Evolutionary conservation across 2,797 vertebrate genomes (phyloP), one percentile per base, ranked within the genome.

Genomic region (Naso thynnoides): DNA sequence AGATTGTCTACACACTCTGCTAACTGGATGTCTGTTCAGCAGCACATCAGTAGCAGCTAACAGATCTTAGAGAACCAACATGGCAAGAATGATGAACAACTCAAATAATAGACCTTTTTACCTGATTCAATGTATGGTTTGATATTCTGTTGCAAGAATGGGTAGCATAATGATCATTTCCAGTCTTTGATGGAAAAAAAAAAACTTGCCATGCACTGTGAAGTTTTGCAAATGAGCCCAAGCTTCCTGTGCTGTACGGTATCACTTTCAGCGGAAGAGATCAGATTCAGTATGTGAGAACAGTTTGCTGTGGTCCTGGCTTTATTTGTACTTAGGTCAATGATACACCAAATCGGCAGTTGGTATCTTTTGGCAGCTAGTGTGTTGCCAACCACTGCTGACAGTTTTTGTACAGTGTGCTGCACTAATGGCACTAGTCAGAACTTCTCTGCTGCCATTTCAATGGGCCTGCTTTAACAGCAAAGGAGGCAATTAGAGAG

Each of bases 141-240:
- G 49, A 65, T 19, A 56, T 29, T 50, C 31, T 53, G 59, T 26
- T 29, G 50, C 10, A 50, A 50, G 33, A 36, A 36, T 36, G 9
- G 4, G 36, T 23, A 56, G 2, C 21, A 29, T 33, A 21, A 4
- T 39, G 10, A 16, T 36, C 13, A 19, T 19, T 4, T 54, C 24
- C 24, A 45, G 45, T 44, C 45, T n/a, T n/a, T n/a, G n/a, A n/a
- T n/a, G n/a, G 27, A 52, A 21, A 18, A 50, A n/a, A 10, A 65
- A 71, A 58, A 70, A 33, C 5, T 24, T 6, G 44, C 23, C 6
- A 15, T 71, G 64, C 41, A 48, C 23, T 47, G 60, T 45, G 53
- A n/a, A n/a, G n/a, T n/a, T n/a, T 56, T 83, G 71, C 73, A 52
- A 49, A 47, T 53, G 21, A 70, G 48, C 31, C 29, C 45, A 44